These are phyloP conservation scores for Himantopus leucocephalus DNA, from an alignment of 2,113 vertebrate species.

Conservation along the genomic window DNA sequence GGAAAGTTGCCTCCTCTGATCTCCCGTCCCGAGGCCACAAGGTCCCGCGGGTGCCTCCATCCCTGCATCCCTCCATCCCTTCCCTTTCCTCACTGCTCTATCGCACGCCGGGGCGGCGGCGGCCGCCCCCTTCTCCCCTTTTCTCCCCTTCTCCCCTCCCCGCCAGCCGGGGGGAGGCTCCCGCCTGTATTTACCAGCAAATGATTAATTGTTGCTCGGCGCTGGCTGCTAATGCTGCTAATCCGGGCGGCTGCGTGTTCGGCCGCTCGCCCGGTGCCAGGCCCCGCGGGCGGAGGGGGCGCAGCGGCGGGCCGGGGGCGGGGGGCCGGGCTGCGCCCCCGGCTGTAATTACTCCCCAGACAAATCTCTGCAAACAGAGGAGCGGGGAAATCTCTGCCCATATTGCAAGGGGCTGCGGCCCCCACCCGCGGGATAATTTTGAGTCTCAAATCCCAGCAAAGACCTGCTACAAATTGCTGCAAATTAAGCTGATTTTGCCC, in stretches of 20 bases:
- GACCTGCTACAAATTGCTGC: conserved; percentile 81
- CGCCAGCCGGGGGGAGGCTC: not conserved
- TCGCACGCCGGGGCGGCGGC: not conserved
- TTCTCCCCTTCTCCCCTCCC: not conserved
- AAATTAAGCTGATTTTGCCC: conserved; percentile 87
- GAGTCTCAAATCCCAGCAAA: conserved; percentile 83
- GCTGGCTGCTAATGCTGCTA: conserved; percentile 60
- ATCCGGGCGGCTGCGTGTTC: conserved; percentile 58
- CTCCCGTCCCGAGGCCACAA: conserved; percentile 9
- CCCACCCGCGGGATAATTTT: conserved; percentile 77
- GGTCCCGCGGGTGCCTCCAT: not conserved
- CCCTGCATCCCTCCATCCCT: not conserved
- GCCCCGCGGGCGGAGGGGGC: not conserved
- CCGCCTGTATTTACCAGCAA: conserved; percentile 47
- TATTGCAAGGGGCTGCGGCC: conserved; percentile 64
- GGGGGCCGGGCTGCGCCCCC: not conserved
- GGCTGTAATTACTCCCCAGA: conserved; percentile 55
- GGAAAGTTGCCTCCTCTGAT: conserved; percentile 39
- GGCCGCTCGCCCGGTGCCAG: conserved; percentile 40
- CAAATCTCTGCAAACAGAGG: conserved; percentile 30
- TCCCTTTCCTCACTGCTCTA: not conserved
- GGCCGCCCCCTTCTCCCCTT: not conserved
- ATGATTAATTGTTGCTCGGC: conserved; percentile 61
- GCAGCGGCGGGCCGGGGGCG: not conserved
- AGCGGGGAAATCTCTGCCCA: conserved; percentile 52